Conservation (phyloP, 2,888 invertebrate genomes). For the Polyploca ridens region DNA sequence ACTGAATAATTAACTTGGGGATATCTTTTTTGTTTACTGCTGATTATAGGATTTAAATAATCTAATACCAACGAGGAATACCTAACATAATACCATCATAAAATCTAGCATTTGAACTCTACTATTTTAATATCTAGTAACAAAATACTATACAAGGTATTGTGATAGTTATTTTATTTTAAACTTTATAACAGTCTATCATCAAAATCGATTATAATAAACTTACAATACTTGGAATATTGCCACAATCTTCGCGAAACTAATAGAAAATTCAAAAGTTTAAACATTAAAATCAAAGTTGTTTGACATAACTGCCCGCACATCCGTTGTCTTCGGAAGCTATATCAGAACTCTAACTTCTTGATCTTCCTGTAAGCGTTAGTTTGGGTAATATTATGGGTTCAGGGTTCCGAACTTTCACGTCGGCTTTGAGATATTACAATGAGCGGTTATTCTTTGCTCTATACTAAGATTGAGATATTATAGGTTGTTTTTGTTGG, state of each 20-base stretch:
- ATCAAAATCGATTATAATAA: constrained; percentile 10
- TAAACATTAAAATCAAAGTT: constrained; percentile 42
- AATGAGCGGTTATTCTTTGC: constrained; percentile 2
- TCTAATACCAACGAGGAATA: too few species aligned
- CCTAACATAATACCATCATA: too few species aligned
- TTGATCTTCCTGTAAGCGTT: constrained; percentile 32
- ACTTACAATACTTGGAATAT: constrained; percentile 25
- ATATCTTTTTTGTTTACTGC: too few species aligned
- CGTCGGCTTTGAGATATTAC: constrained; percentile 10
- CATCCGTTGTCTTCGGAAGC: constrained; percentile 37
- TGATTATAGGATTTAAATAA: too few species aligned
- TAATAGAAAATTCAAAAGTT: constrained; percentile 43
- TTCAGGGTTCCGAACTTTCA: constrained; percentile 4
- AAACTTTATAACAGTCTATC: neutral
- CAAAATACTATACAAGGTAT: too few species aligned
- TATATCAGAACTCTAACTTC: constrained; percentile 32
- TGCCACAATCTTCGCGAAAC: constrained; percentile 26
- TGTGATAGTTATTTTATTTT: too few species aligned
- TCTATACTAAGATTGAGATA: neutral
- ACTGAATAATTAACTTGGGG: too few species aligned
- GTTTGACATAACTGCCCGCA: constrained; percentile 36
- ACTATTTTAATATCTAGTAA: too few species aligned
- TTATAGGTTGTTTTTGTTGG: neutral
- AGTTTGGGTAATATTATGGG: constrained; percentile 26
- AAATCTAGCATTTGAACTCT: too few species aligned